phyloP scores from a whole-genome alignment of 2,113 vertebrate genomes.

The Triplophysa rosa region DNA sequence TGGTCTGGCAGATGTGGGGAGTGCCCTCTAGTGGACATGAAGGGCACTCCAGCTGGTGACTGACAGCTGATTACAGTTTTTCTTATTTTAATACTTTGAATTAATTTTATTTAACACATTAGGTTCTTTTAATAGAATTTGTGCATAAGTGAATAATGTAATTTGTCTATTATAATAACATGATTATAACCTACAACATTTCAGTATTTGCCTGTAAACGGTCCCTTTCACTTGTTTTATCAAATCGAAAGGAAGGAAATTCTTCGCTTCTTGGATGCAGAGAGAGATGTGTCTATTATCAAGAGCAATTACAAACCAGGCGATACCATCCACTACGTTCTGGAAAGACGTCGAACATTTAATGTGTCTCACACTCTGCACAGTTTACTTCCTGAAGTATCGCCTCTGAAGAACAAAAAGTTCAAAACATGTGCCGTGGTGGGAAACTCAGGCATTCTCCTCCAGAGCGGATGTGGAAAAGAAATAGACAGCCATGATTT shows the following conservation, averaged over 20 bases:
- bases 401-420: slow-evolving; percentile 85
- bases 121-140: too few relatives aligned
- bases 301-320: slow-evolving; percentile 88
- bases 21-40: too few relatives aligned
- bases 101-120: too few relatives aligned
- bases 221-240: neutral
- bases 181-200: neutral
- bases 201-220: neutral
- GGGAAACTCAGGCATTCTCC: slow-evolving; percentile 86
- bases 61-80: too few relatives aligned
- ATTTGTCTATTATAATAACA: too few relatives aligned
- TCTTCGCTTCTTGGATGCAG: slow-evolving; percentile 85
- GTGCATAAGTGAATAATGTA: too few relatives aligned
- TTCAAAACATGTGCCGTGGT: slow-evolving; percentile 87
- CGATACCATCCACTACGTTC: slow-evolving; percentile 84
- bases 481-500: slow-evolving; percentile 87
- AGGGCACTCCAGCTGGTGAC: too few relatives aligned
- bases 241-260: slow-evolving; percentile 79
- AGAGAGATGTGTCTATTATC: slow-evolving; percentile 84
- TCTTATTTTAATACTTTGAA: too few relatives aligned
- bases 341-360: slow-evolving; percentile 83
- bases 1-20: too few relatives aligned
- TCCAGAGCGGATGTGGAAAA: slow-evolving; percentile 82
- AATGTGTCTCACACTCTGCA: slow-evolving; percentile 83
- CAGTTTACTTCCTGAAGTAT: slow-evolving; percentile 85